Evolutionary conservation across 2,888 invertebrate genomes (phyloP).

Genomic region (Lepidocyrtoides sp.): DNA sequence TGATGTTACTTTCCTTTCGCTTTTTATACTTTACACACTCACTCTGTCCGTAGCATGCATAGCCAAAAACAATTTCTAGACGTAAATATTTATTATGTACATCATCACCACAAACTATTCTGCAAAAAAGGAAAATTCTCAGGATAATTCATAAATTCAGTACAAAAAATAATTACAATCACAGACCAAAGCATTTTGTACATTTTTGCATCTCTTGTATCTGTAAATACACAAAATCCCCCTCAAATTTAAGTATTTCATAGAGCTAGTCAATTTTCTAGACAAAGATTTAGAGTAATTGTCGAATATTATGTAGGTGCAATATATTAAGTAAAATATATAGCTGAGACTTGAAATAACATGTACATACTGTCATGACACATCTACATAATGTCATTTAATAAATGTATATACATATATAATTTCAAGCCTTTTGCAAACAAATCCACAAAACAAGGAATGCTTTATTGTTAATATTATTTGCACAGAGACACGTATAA

Average conservation of each 20-base stretch:
- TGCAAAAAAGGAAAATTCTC: slow-evolving; percentile 21
- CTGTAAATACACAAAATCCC: neutral
- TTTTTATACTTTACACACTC: neutral
- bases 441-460: slow-evolving; percentile 5
- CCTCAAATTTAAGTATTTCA: no score
- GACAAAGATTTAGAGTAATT: neutral
- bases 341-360: no score
- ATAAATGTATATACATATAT: no score
- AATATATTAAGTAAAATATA: neutral
- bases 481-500: neutral
- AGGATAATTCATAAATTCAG: slow-evolving; percentile 6
- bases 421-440: neutral
- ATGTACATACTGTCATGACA: no score
- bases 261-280: no score
- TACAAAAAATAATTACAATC: neutral
- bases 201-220: neutral
- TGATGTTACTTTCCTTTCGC: neutral
- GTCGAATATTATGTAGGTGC: neutral
- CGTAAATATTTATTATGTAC: neutral
- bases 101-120: neutral
- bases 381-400: no score
- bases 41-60: neutral
- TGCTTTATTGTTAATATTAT: slow-evolving; percentile 10
- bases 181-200: neutral
- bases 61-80: slow-evolving; percentile 6